phyloP scores from a whole-genome alignment of 2,888 invertebrate genomes.

The Blastobasis lacticolella region DNA sequence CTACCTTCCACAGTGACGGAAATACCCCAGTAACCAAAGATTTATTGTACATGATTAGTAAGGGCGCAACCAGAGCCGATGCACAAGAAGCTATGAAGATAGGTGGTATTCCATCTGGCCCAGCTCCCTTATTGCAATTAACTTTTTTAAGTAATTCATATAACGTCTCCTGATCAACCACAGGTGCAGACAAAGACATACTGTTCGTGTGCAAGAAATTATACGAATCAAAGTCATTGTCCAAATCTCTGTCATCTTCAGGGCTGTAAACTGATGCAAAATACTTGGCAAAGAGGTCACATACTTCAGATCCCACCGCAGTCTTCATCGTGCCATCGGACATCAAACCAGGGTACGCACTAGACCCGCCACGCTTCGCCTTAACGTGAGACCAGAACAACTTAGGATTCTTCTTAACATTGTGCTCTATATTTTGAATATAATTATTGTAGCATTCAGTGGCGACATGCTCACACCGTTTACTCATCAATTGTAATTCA shows the following conservation, averaged over 20 bases:
- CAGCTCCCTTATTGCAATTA: constrained; percentile 4
- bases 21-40: constrained; percentile 11
- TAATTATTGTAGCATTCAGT: neutral
- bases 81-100: constrained; percentile 8
- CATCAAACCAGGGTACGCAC: constrained; percentile 2
- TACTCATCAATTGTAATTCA: constrained; percentile 1
- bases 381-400: constrained; percentile 6
- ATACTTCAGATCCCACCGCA: neutral
- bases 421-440: neutral
- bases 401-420: constrained; percentile 4
- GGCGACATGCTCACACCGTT: constrained; percentile 1
- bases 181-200: neutral
- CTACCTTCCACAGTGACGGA: constrained; percentile 12
- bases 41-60: constrained; percentile 7
- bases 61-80: constrained; percentile 1
- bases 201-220: neutral
- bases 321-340: neutral
- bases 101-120: constrained; percentile 11
- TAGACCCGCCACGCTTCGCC: constrained; percentile 6
- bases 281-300: neutral
- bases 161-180: neutral
- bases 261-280: neutral
- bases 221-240: neutral
- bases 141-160: neutral
- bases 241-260: neutral